Base-by-base conservation (phyloP, 1,140 invertebrate genomes). In the Eulimnadia texana region DNA sequence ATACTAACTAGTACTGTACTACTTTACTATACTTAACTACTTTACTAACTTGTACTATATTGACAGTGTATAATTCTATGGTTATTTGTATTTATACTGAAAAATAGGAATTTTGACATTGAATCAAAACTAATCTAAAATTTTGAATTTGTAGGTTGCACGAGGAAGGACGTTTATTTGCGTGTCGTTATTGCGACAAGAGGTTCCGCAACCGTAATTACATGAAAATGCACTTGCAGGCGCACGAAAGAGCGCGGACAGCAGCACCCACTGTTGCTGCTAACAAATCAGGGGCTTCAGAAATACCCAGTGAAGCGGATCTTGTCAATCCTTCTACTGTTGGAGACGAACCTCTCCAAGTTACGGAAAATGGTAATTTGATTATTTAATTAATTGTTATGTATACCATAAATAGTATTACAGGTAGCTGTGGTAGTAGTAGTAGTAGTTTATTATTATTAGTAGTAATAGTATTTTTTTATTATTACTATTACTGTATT, bases 201-300 rank as follows among this genome's bases (percentile, higher is more conserved):
- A 27, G 33, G 20, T 57, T 57, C 22, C 55, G 55, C 27, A 27
- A 57, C 33, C 55, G 55, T 1, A 57, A 33, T 19, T 57, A 57
- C 33, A 29, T 57, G 27, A 57, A 57, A 29, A 33, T 57, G 22
- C 55, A 57, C 55, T 27, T 57, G 9, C 55, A 57, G 55, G 55
- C 55, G 22, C 55, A 57, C 28, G 27, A 57, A 27, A 27, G 55
- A 20, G 22, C 52, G 28, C 24, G n/a, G n/a, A n/a, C n/a, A n/a
- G n/a, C n/a, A n/a, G n/a, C n/a, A n/a, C n/a, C n/a, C 24, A 54
- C 2, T 23, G 28, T 25, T 11, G 6, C 52, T 23, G 22, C 52
- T 10, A 6, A 13, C 9, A 54, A 10, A 3, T 54, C 52, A 10
- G 52, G 28, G 28, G 52, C 24, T 11, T 27, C 52, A 24, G 23